Conservation (phyloP, 1,140 invertebrate species). For the Probaryconus sp. region DNA sequence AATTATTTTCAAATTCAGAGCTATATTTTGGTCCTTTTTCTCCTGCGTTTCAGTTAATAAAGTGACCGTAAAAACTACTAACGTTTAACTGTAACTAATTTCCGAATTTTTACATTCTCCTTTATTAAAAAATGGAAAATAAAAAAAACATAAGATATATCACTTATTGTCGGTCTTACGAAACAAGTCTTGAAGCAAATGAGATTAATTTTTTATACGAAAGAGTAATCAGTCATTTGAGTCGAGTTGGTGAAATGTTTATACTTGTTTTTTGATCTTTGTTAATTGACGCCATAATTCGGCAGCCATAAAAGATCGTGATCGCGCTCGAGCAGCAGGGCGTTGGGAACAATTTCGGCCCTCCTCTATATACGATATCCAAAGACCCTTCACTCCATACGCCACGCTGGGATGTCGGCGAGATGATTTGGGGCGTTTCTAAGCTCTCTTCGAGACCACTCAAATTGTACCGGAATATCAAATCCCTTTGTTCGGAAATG, state of each 20-base stretch:
- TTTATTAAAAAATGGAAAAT: too few relatives aligned
- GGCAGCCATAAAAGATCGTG: conserved; percentile 61
- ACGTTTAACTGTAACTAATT: too few relatives aligned
- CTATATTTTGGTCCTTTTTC: too few relatives aligned
- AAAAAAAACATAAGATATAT: too few relatives aligned
- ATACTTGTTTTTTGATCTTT: conserved; percentile 26
- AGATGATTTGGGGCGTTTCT: conserved; percentile 71
- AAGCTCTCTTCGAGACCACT: conserved; percentile 58
- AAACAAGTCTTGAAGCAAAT: too few relatives aligned
- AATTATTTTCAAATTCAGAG: conserved; percentile 2
- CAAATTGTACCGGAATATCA: conserved; percentile 57
- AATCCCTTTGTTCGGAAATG: conserved; percentile 52
- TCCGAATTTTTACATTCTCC: too few relatives aligned
- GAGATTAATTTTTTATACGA: too few relatives aligned
- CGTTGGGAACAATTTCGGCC: conserved; percentile 66
- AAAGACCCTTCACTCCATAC: conserved; percentile 69
- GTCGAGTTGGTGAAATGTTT: too few relatives aligned
- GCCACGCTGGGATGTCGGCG: conserved; percentile 65
- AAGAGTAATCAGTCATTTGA: neutral
- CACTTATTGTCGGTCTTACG: too few relatives aligned
- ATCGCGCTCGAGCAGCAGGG: conserved; percentile 59
- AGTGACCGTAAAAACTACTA: too few relatives aligned
- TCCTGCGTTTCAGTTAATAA: too few relatives aligned
- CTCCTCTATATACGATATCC: conserved; percentile 61
- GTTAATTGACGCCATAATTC: conserved; percentile 52